Percentiles rank a stretch among this genome's conserved stretches.
Evolutionary conservation across 2,113 vertebrate genomes (phyloP).

Genomic region (Heterochromis multidens): DNA sequence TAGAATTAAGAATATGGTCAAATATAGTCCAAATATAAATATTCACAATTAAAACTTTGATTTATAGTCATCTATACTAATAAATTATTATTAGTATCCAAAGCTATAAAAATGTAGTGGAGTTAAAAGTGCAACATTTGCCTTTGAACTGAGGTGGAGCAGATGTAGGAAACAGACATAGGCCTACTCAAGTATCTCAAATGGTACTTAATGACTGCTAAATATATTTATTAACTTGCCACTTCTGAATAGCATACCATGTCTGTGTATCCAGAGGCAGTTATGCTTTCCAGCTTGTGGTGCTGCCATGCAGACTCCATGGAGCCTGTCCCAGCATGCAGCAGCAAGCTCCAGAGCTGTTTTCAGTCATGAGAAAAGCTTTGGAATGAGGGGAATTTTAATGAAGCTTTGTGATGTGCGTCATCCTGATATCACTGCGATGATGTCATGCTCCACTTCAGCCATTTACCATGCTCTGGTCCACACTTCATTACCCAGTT

Average conservation of each 20-base stretch:
- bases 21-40: background rate
- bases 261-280: background rate
- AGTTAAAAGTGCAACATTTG: background rate
- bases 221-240: background rate
- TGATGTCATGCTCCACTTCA: conserved; percentile 38
- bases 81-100: no score
- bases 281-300: background rate
- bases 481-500: conserved; percentile 2
- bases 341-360: background rate
- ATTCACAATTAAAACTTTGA: background rate
- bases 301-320: background rate
- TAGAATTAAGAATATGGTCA: background rate
- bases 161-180: background rate
- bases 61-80: no score
- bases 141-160: background rate
- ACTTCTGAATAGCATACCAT: background rate
- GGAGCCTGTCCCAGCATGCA: background rate
- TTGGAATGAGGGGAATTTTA: conserved; percentile 40
- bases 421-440: conserved; percentile 32
- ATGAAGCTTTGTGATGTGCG: conserved; percentile 43
- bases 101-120: background rate
- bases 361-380: background rate
- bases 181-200: background rate
- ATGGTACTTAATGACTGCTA: background rate
- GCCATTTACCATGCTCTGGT: background rate